Percentiles rank a stretch among this genome's conserved stretches.
Conservation (phyloP, 2,797 vertebrate genomes). For the Gallinago stenura region DNA sequence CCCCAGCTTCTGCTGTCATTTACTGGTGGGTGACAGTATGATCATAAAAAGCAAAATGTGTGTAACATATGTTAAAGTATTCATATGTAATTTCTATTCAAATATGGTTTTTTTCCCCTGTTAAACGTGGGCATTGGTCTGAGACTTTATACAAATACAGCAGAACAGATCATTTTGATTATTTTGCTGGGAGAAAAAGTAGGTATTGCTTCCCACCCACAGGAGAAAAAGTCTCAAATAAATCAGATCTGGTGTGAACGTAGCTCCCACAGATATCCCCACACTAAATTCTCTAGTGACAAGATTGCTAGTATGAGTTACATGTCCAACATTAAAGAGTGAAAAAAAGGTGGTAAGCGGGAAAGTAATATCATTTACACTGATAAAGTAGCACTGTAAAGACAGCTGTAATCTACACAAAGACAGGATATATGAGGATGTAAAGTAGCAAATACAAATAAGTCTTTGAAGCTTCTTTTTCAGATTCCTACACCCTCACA, state of each 20-base stretch:
- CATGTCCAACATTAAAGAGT: not conserved
- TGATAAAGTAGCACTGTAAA: not conserved
- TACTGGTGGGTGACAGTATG: not conserved
- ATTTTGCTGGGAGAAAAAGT: constrained; percentile 4
- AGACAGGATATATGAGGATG: not conserved
- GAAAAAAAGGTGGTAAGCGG: not conserved
- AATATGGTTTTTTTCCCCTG: not conserved
- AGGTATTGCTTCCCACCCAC: not conserved
- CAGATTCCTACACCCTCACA: not conserved
- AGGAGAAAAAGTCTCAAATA: not conserved
- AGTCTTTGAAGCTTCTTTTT: not conserved
- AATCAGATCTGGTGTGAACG: not conserved
- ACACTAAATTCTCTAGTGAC: constrained; percentile 23
- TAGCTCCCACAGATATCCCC: not conserved
- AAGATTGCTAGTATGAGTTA: constrained; percentile 1
- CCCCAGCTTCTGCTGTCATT: not conserved
- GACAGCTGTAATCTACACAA: not conserved
- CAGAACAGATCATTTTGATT: not conserved
- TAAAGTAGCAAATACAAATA: not conserved
- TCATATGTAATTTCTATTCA: constrained; percentile 23
- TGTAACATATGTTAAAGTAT: not conserved
- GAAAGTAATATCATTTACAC: not conserved
- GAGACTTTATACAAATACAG: not conserved
- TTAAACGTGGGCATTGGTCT: not conserved
- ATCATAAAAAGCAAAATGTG: not conserved